Percentiles rank a stretch among this genome's conserved stretches.
These are phyloP conservation scores for Luidia sarsii DNA, from an alignment of 53 echinoderm and acorn worm genomes.

Conservation along the genomic window DNA sequence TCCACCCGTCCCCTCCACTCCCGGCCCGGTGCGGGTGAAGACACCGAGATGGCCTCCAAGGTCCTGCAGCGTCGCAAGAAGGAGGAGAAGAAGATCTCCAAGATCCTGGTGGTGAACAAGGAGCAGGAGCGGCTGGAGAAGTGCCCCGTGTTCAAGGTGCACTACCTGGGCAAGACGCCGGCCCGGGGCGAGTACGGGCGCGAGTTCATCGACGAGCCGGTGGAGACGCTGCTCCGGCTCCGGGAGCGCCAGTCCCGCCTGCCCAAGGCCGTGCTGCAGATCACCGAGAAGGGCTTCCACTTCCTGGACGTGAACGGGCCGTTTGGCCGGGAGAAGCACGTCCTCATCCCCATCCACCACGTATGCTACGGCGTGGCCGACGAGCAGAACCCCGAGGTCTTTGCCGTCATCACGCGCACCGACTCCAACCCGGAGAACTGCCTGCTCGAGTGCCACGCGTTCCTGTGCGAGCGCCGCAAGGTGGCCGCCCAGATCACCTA, in stretches of 20 bases:
- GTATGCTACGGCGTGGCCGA: slow-evolving; percentile 98
- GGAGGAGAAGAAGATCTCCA: slow-evolving; percentile 48
- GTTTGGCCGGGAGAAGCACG: slow-evolving; percentile 95
- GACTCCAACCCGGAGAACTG: slow-evolving; percentile 89
- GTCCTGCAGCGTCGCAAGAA: slow-evolving; percentile 56
- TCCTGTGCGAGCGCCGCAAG: slow-evolving; percentile 81
- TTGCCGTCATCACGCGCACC: slow-evolving; percentile 92
- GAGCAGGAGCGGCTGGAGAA: slow-evolving; percentile 44
- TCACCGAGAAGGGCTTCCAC: slow-evolving; percentile 92
- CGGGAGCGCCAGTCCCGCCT: slow-evolving; percentile 70
- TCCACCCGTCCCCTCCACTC: too few relatives aligned
- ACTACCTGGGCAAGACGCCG: slow-evolving; percentile 93
- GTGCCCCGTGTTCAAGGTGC: slow-evolving; percentile 89
- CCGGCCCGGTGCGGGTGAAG: too few relatives aligned
- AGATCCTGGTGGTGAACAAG: slow-evolving; percentile 11
- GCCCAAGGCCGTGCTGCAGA: slow-evolving; percentile 75
- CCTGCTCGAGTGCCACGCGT: slow-evolving; percentile 94
- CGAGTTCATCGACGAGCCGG: slow-evolving; percentile 91
- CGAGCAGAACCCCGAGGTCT: slow-evolving; percentile 87
- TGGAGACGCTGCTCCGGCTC: slow-evolving; percentile 80
- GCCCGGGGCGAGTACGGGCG: slow-evolving; percentile 92
- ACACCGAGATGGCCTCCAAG: slow-evolving; percentile 64
- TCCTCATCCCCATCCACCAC: slow-evolving; percentile 95
- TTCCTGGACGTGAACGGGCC: slow-evolving; percentile 93
- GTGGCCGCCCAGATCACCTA: slow-evolving; percentile 89